These are phyloP conservation scores for Albula glossodonta DNA, from an alignment of 2,113 vertebrate genomes.

Conservation along the genomic window DNA sequence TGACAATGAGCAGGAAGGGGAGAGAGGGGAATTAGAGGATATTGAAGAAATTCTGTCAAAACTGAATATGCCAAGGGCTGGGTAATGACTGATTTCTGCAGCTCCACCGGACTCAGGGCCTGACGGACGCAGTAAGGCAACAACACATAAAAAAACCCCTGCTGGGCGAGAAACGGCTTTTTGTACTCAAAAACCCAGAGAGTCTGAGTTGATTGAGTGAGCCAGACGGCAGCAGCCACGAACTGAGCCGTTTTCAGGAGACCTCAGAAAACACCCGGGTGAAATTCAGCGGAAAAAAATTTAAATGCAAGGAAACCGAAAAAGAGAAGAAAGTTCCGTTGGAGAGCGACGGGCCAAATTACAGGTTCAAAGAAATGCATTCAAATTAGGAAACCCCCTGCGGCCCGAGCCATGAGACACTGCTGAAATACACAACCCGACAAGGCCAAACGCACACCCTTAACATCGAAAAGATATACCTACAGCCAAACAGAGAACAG, in stretches of 20 bases:
- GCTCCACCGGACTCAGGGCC: not conserved
- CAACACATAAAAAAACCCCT: not conserved
- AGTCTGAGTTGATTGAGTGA: not conserved
- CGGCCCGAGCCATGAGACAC: not conserved
- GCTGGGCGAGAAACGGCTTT: not conserved
- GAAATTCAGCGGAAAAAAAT: not conserved
- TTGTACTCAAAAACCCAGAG: not conserved
- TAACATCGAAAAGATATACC: not conserved
- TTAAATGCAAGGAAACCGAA: not conserved
- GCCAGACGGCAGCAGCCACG: not conserved
- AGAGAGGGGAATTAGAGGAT: not conserved
- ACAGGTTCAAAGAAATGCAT: not conserved
- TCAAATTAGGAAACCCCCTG: not conserved
- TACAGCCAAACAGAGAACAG: not conserved
- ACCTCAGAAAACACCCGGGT: too few relatives aligned
- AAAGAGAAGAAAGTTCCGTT: not conserved
- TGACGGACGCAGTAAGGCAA: not conserved
- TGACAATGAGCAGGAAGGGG: constrained; percentile 2
- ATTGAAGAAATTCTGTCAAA: constrained; percentile 24
- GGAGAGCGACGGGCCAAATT: not conserved
- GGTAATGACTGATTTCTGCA: not conserved
- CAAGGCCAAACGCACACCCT: not conserved
- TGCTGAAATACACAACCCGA: not conserved
- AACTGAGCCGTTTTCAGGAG: not conserved
- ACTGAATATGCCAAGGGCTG: not conserved